Base-by-base conservation (phyloP, 2,888 invertebrate species). In the Syrista parreyssii region DNA sequence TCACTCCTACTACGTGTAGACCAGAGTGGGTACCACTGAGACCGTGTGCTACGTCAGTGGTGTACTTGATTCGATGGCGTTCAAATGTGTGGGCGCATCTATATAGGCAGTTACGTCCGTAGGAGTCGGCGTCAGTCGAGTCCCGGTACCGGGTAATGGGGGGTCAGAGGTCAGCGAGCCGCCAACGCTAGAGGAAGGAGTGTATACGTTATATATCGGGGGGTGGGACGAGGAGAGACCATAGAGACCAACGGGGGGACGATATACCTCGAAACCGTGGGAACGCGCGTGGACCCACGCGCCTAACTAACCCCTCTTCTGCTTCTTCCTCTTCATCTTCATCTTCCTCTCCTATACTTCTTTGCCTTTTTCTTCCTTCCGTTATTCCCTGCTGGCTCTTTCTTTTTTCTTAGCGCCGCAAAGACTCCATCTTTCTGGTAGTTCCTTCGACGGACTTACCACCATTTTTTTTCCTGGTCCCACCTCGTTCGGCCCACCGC, bases 251-350 rank as follows among this genome's bases (percentile, higher is more conserved):
- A 75, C 31, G 86, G 87, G 84, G 86, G 87, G 88, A 88, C 89
- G 89, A 90, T 90, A 90, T 88, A 88, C 89, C 88, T 84, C 79
- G 89, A 88, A 89, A 90, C 89, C 90, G 91, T 91, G 90, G 91
- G 91, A 91, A 91, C 90, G 88, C 88, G 86, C 88, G 90, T 89
- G 88, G 90, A 86, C 89, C 90, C 90, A 90, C 90, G 90, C 90
- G 90, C 89, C 90, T 87, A 87, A 89, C 90, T 89, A 89, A 88
- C 89, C 89, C 89, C 88, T 85, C 83, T 78, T 79, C 75, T 75
- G 30, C 75, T 81, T 81, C 74, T 68, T 75, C 77, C 74, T 77
- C 72, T 76, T 74, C 78, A 74, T 55, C 55, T 55, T 74, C 74
- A 78, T 76, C 80, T 75, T 78, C 76, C 68, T 73, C 74, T 31